phyloP scores from a whole-genome alignment of 2,113 vertebrate genomes.

The Mormoops blainvillei region DNA sequence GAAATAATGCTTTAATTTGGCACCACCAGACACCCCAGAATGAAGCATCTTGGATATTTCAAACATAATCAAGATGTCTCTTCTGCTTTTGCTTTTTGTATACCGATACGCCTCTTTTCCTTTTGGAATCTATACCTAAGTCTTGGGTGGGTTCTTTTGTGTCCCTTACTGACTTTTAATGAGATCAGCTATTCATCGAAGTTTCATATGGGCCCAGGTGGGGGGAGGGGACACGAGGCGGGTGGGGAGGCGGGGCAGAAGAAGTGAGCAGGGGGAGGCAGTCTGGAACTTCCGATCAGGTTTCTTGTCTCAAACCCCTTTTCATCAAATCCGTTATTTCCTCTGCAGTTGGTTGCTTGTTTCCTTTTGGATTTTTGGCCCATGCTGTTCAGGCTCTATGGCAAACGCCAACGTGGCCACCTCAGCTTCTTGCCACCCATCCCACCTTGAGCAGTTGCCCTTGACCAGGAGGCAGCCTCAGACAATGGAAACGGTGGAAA shows the following conservation, averaged over 20 bases:
- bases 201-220: background rate
- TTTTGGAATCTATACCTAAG: background rate
- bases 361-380: background rate
- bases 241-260: background rate
- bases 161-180: slow-evolving; percentile 12
- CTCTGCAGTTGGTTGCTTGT: background rate
- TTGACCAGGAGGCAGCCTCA: background rate
- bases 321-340: background rate
- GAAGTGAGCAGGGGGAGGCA: background rate
- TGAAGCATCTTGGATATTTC: slow-evolving; percentile 52
- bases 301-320: background rate
- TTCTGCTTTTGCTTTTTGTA: background rate
- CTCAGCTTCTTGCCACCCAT: background rate
- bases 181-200: background rate
- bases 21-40: slow-evolving; percentile 53
- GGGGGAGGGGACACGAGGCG: background rate
- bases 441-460: background rate
- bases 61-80: slow-evolving; percentile 49
- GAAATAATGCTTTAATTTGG: slow-evolving; percentile 69
- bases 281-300: background rate
- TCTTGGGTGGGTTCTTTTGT: background rate
- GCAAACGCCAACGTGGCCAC: background rate
- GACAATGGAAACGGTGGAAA: too few species aligned
- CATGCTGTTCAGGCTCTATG: background rate
- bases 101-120: slow-evolving; percentile 13